phyloP scores from a whole-genome alignment of 1,140 invertebrate genomes.

The Cotesia glomerata region DNA sequence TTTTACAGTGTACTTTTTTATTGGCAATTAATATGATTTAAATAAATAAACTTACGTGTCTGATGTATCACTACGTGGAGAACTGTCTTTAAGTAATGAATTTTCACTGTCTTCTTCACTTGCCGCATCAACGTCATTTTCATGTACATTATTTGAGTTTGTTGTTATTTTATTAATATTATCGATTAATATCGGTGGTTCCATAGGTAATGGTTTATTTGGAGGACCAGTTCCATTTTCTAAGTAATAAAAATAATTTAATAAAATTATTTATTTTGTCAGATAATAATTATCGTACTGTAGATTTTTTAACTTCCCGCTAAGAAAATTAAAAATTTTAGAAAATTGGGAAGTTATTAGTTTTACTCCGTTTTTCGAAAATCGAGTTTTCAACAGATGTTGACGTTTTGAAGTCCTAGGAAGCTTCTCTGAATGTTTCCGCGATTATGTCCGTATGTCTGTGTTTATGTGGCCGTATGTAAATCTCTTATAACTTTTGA shows the following conservation, averaged over 20 bases:
- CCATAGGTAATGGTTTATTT: constrained; percentile 59
- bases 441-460: no score
- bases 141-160: constrained; percentile 44
- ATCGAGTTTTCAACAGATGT: no score
- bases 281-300: neutral
- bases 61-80: constrained; percentile 47
- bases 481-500: no score
- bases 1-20: no score
- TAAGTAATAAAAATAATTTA: constrained; percentile 28
- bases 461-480: no score
- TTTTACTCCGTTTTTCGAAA: no score
- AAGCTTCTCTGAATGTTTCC: no score
- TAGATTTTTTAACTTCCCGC: no score
- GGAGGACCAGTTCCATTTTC: constrained; percentile 50
- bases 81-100: constrained; percentile 42
- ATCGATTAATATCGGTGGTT: constrained; percentile 45
- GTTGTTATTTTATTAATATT: neutral
- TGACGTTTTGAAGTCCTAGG: no score
- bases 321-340: no score
- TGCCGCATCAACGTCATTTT: constrained; percentile 43
- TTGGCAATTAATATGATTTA: constrained; percentile 10
- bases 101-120: constrained; percentile 42
- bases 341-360: no score
- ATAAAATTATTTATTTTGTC: neutral
- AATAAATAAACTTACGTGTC: constrained; percentile 48